Evolutionary conservation across 2,888 invertebrate genomes (phyloP), one percentile per base, ranked within the genome.

Genomic region (Thysanoteuthis rhombus): DNA sequence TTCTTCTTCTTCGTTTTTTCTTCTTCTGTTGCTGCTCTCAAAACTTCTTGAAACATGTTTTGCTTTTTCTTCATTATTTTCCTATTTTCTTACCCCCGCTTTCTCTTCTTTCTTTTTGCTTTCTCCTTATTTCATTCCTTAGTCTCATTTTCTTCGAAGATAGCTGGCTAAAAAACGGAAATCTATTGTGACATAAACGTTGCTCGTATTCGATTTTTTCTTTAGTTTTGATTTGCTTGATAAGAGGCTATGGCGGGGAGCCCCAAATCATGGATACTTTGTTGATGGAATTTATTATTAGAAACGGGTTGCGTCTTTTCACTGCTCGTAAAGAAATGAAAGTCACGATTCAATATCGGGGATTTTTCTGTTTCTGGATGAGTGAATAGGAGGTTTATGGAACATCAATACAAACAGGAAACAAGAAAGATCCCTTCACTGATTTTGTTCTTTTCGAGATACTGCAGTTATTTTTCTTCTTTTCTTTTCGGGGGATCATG

Each of bases 151-250:
- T 75, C 75, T 36, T 75, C 19, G 16, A 75, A 75, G 75, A n/a
- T 75, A 36, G 16, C 19, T n/a, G 75, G 36, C n/a, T 75, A 75
- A n/a, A 75, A 75, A 75, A 75, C 75, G 75, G 75, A 75, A 75
- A 75, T n/a, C 75, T 75, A 75, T 75, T 75, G 75, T 75, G 75
- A 75, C 75, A n/a, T n/a, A 75, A 75, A 75, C n/a, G 75, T 75
- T 75, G 75, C 75, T 36, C 75, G 75, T 4, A 36, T 52, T 52
- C 52, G 25, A 52, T 25, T 52, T 52, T 52, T 52, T 52, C 0
- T n/a, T 75, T n/a, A 36, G n/a, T 75, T n/a, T n/a, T n/a, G 6
- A n/a, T 75, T 75, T 75, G n/a, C 36, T 75, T 12, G 75, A 16
- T 75, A 75, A 75, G 52, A n/a, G 75, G n/a, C 52, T 52, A 25